Base-by-base conservation (phyloP, 2,888 invertebrate genomes). In the Blastobasis lacticolella region DNA sequence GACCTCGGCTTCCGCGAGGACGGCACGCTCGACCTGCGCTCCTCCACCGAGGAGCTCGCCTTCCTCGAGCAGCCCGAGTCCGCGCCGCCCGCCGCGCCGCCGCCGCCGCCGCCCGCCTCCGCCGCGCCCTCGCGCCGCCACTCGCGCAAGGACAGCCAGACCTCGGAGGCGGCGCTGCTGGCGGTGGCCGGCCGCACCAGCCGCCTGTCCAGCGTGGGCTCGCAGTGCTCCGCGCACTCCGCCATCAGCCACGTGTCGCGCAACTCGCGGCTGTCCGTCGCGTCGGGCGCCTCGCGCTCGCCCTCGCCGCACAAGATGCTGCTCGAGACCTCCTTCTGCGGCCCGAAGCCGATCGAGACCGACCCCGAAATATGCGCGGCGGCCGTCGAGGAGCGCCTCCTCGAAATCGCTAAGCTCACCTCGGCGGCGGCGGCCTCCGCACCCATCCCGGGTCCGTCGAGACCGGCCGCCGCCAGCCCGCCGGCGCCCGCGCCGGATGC, bases 261-360 rank as follows among this genome's bases (percentile, higher is more conserved):
- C 23, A 70, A 76, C 46, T 85, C 82, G n/a, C 77, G 80, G 10
- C 73, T 88, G 4, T 88, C 88, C 3, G 85, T 75, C 8, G 89
- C 86, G 52, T 90, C 91, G 9, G 89, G 83, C 46, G 71, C 85
- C 36, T 92, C 92, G 5, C 91, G 94, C 56, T 94, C 94, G 38
- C 95, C 96, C 3, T 96, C 96, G 9, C 96, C 96, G n/a, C 96
- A 96, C 85, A 94, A 94, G 77, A 95, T 95, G 92, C 88, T 96
- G 51, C 88, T 96, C 54, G 96, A 96, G 82, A 97, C 96, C 0
- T 96, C 96, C 0, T 97, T 97, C 76, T 96, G 96, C 78, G 96
- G 96, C 1, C 94, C 93, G 49, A 95, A 95, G 69, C 94, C 95
- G 0, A 89, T 90, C 50, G 81, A 91, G 55, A 85, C 76, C 37